Conservation (phyloP, 2,797 vertebrate species). For the Sarcoramphus papa region DNA sequence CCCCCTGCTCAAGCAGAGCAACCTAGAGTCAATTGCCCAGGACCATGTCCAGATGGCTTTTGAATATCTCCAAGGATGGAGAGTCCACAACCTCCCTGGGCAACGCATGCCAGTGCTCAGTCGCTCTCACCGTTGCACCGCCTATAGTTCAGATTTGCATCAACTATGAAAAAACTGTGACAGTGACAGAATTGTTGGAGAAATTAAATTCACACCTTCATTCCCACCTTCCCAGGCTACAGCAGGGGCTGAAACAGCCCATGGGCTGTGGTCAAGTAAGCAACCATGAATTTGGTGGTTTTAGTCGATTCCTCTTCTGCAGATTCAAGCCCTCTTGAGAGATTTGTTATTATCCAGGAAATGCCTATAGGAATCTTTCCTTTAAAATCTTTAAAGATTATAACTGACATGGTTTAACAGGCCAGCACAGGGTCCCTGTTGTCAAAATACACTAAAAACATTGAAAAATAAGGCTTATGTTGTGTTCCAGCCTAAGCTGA, state of each 20-base stretch:
- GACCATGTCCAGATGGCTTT: not conserved
- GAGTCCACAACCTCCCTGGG: not conserved
- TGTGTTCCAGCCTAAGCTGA: not conserved
- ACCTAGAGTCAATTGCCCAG: not conserved
- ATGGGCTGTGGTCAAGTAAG: not conserved
- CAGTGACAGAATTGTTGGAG: not conserved
- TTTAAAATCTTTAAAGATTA: not conserved
- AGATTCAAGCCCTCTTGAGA: not conserved
- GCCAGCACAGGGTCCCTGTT: not conserved
- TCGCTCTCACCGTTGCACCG: rapidly evolving
- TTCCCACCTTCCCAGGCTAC: not conserved
- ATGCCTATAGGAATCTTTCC: not conserved
- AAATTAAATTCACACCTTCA: not conserved
- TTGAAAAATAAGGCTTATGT: not conserved
- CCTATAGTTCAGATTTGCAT: not conserved
- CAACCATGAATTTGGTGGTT: not conserved
- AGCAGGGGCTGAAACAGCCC: not conserved
- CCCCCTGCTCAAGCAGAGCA: not conserved
- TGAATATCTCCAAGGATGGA: not conserved
- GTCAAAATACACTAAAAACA: not conserved
- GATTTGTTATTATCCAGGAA: not conserved
- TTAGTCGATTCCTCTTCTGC: not conserved
- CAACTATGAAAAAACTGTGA: not conserved
- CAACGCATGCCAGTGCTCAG: not conserved
- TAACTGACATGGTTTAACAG: not conserved